Base-by-base conservation (phyloP, 2,797 vertebrate species). In the Ctenopoma multispine region DNA sequence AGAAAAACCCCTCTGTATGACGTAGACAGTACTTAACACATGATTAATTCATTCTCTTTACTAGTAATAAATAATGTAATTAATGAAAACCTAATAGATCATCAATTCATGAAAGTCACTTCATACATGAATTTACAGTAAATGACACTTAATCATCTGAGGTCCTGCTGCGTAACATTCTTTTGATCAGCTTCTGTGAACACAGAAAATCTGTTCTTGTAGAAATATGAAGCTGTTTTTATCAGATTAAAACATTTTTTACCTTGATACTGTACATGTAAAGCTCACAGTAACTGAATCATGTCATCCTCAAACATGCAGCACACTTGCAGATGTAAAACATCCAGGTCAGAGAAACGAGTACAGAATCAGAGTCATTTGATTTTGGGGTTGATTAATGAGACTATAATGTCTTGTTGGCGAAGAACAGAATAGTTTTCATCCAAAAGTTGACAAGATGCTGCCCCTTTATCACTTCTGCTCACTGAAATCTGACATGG, bases 401-500 rank as follows among this genome's bases (percentile, higher is more conserved):
- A 71, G 72, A 67, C 41, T 69, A 34, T 73, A 83, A 88, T 73
- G 57, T 80, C 31, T 23, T 51, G 48, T 65, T 80, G 70, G 74
- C 72, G 41, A 59, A 63, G 46, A 69, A 67, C 31, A 55, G 65
- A 54, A 48, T 49, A 74, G 57, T 88, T 91, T 79, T 60, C 27
- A 63, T 62, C 70, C 79, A 73, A 71, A 76, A 71, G 61, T 75
- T 12, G 18, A 88, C 68, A 69, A 69, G 69, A 82, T 69, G 57
- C 13, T 21, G 59, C 55, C 56, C 46, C 34, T 49, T 65, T 75
- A 78, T 79, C 66, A 63, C 71, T 87, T 68, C 63, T 84, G 76
- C 77, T 79, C 83, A 75, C 79, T 81, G 54, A 78, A 86, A 88
- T 89, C 83, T 89, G 85, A 86, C 89, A 91, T 74, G 82, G 78